These are phyloP conservation scores for Drosophila elegans DNA, from an alignment of 1,140 invertebrate species.

Conservation along the genomic window DNA sequence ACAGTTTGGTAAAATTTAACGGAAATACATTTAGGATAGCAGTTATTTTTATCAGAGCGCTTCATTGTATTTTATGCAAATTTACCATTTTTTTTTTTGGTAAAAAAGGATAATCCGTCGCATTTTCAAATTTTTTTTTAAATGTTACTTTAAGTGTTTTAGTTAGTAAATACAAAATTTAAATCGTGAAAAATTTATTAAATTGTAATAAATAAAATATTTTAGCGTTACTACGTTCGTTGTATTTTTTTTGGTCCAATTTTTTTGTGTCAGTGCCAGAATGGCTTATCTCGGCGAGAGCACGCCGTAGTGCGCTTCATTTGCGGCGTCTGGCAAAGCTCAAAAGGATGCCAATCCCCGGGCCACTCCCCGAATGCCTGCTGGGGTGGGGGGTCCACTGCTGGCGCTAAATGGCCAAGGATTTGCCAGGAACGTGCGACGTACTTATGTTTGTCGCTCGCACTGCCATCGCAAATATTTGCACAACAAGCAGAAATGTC, in stretches of 20 bases:
- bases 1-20: no score
- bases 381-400: slow-evolving; percentile 45
- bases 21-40: no score
- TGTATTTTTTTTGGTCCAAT: not conserved
- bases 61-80: no score
- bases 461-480: slow-evolving; percentile 76
- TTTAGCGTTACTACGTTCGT: no score
- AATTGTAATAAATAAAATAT: no score
- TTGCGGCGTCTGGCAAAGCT: slow-evolving; percentile 64
- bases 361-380: slow-evolving; percentile 1
- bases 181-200: no score
- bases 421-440: slow-evolving; percentile 63
- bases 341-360: slow-evolving; percentile 62
- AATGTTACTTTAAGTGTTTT: no score
- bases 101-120: no score
- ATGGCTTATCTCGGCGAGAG: slow-evolving; percentile 70
- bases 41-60: no score
- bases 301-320: slow-evolving; percentile 76
- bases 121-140: no score
- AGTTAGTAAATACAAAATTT: no score
- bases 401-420: slow-evolving; percentile 70
- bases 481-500: slow-evolving; percentile 52
- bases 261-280: slow-evolving; percentile 5
- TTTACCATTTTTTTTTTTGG: no score
- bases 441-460: slow-evolving; percentile 79